Base-by-base conservation (phyloP, 2,888 invertebrate genomes). In the Tetheella fluctuosa region DNA sequence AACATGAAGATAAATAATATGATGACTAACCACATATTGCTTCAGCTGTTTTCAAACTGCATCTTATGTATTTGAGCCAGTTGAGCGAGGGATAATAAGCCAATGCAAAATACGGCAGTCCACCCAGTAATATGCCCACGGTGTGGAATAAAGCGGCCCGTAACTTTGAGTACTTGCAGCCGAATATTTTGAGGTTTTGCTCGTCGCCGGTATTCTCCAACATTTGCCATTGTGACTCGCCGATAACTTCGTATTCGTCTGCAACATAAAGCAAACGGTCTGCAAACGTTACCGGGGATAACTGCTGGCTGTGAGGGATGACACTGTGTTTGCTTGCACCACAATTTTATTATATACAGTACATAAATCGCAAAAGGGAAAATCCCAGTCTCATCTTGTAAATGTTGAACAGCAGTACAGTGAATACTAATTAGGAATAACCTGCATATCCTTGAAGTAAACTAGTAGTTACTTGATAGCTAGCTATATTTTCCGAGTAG, bases 191-290 rank as follows among this genome's bases (percentile, higher is more conserved):
- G 65, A 94, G 83, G 60, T 88, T 74, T 72, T 89, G 85, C 59
- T 93, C 93, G 52, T 92, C 90, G 61, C 90, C 89, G 69, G 89
- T 86, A 77, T 89, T 93, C 70, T 91, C 91, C 78, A 94, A 81
- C 55, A 88, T 82, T 79, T 94, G 94, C 88, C 92, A 92, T 69
- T 91, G 90, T 57, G 89, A 83, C 76, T 94, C 94, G 56, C 93
- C 94, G 68, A 94, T 94, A 78, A 91, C 91, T 89, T 94, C 93
- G 79, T 94, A 94, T 80, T 91, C 93, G 80, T 90, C 92, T 93
- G 85, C 23, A 89, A 91, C 65, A 77, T 72, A 60, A 62, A 77
- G 69, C 66, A 77, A 59, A 76, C 69, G 64, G 60, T 72, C 72
- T 77, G 69, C 63, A 70, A 67, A 72, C 67, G 64, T 64, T 65